These are phyloP conservation scores for Drosophila leontia DNA, from an alignment of 1,140 invertebrate species.

Conservation along the genomic window DNA sequence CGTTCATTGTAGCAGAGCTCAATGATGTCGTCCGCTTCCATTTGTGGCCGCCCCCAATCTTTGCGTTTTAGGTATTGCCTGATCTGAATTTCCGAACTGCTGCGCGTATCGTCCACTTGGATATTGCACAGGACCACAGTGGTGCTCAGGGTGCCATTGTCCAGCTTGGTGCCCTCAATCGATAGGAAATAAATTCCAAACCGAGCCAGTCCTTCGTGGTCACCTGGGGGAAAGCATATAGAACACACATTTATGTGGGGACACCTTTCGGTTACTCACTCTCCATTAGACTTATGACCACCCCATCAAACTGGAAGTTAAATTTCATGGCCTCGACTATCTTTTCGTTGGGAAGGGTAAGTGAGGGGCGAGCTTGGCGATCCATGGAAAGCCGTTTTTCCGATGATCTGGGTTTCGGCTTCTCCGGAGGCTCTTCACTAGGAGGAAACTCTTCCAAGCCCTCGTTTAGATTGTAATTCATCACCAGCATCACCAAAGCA, in stretches of 20 bases:
- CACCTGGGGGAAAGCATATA: conserved; percentile 45
- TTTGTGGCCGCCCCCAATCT: conserved; percentile 59
- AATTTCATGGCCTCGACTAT: conserved; percentile 85
- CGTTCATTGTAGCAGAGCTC: conserved; percentile 52
- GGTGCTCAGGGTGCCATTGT: conserved; percentile 90
- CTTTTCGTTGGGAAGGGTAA: conserved; percentile 13
- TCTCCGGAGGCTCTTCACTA: conserved; percentile 42
- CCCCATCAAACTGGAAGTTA: conserved; percentile 88
- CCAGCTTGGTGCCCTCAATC: conserved; percentile 91
- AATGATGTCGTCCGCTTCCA: conserved; percentile 26
- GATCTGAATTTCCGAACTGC: conserved; percentile 86
- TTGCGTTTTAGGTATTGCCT: conserved; percentile 85
- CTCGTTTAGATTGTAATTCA: conserved; percentile 94
- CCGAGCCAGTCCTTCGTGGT: conserved; percentile 89
- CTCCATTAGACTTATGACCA: conserved; percentile 87
- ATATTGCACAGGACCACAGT: conserved; percentile 92
- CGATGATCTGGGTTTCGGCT: not conserved
- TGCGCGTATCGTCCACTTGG: conserved; percentile 92
- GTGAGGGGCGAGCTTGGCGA: not conserved
- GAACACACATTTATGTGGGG: not conserved
- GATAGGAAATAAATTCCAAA: conserved; percentile 92
- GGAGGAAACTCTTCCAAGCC: conserved; percentile 84
- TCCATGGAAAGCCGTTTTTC: conserved; percentile 1
- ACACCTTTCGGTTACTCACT: conserved; percentile 56
- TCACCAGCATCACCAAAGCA: conserved; percentile 90